Conservation (phyloP, 2,797 vertebrate genomes). For the Graptemys geographica region DNA sequence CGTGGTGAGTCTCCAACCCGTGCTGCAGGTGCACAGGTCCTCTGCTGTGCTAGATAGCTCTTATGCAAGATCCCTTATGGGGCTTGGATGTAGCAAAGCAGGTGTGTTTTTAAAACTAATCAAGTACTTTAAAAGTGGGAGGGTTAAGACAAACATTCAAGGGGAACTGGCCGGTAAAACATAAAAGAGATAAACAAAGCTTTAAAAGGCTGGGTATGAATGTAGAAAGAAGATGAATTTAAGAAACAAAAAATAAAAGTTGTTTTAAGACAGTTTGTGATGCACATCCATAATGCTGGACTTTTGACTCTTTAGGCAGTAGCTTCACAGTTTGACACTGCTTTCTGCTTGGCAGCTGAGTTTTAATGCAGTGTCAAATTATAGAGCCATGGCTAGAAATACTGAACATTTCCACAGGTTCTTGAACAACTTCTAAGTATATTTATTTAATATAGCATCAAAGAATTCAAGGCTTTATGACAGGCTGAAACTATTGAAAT, state of each 20-base stretch:
- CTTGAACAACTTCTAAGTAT: neutral
- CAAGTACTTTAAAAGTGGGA: conserved; percentile 27
- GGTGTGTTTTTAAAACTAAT: neutral
- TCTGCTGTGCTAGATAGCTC: neutral
- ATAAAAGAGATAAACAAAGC: neutral
- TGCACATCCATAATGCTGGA: fast-evolving
- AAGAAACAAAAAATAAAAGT: neutral
- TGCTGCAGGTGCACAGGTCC: neutral
- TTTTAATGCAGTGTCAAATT: neutral
- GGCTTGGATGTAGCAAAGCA: conserved; percentile 9
- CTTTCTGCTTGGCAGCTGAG: neutral
- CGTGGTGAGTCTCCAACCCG: neutral
- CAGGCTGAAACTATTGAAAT: neutral
- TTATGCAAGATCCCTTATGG: neutral
- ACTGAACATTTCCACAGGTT: neutral
- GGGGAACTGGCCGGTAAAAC: neutral
- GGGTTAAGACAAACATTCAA: neutral
- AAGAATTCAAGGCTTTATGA: conserved; percentile 10
- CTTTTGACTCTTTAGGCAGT: neutral
- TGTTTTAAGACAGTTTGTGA: neutral
- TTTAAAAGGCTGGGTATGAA: neutral
- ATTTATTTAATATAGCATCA: neutral
- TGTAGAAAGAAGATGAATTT: neutral
- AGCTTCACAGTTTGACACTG: neutral
- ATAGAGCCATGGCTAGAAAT: neutral